A percentile compares a stretch with the other conserved stretches of the same genome.
These are phyloP conservation scores for Augiades crinisus DNA, from an alignment of 2,888 invertebrate genomes.

Conservation along the genomic window DNA sequence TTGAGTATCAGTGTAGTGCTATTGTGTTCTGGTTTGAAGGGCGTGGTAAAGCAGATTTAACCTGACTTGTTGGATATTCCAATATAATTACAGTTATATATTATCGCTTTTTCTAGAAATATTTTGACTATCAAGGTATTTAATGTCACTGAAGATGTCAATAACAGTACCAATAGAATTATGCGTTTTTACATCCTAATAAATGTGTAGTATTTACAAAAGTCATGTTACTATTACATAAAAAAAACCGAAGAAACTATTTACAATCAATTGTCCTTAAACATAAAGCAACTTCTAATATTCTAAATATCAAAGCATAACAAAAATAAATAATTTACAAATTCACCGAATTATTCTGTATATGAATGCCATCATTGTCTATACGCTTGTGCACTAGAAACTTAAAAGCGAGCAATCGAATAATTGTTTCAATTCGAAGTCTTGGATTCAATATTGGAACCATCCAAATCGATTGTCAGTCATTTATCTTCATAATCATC, in stretches of 20 bases:
- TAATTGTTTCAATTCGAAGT: neutral
- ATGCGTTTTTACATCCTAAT: slow-evolving; percentile 1
- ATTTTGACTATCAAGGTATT: too few species aligned
- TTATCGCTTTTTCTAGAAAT: too few species aligned
- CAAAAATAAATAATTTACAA: slow-evolving; percentile 17
- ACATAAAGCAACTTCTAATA: slow-evolving; percentile 4
- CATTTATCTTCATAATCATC: slow-evolving; percentile 40
- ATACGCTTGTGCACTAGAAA: neutral
- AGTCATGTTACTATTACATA: slow-evolving; percentile 15
- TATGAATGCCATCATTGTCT: neutral
- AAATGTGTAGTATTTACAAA: slow-evolving; percentile 20
- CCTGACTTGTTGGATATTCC: too few species aligned
- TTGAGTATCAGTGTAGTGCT: too few species aligned
- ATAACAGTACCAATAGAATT: slow-evolving; percentile 2
- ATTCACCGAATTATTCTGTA: slow-evolving; percentile 1
- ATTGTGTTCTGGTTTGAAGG: too few species aligned
- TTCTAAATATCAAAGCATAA: slow-evolving; percentile 6
- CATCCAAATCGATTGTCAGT: slow-evolving; percentile 21
- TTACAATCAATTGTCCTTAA: slow-evolving; percentile 16
- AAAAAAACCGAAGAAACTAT: slow-evolving; percentile 24
- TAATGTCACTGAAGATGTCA: neutral
- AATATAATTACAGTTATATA: too few species aligned
- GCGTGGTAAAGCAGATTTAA: too few species aligned
- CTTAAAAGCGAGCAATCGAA: neutral
- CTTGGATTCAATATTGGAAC: neutral